Evolutionary conservation across 2,888 invertebrate genomes (phyloP).

Genomic region (Bombyx huttoni): DNA sequence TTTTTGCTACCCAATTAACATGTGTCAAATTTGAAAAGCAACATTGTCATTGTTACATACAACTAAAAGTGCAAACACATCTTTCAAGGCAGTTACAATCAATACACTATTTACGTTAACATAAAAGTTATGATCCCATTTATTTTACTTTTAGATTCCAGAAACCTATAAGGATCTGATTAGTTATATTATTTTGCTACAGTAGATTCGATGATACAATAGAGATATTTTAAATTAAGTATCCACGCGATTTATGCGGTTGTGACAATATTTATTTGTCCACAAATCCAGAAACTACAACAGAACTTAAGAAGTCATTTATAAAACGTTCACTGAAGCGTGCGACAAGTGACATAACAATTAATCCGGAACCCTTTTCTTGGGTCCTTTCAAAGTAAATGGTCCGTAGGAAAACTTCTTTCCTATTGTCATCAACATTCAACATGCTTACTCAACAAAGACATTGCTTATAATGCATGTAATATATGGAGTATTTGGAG

Average conservation of each 20-base stretch:
- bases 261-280: neutral
- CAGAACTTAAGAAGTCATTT: slow-evolving; percentile 6
- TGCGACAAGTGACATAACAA: slow-evolving; percentile 46
- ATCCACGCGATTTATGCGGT: neutral
- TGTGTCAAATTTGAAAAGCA: no score
- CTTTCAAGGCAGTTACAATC: no score
- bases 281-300: neutral
- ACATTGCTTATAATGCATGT: neutral
- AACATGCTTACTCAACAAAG: neutral
- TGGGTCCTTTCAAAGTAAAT: slow-evolving; percentile 36
- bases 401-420: slow-evolving; percentile 39
- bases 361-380: slow-evolving; percentile 46
- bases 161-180: no score
- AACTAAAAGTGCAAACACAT: no score
- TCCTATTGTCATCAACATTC: neutral
- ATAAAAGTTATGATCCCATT: no score
- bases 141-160: no score
- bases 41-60: no score
- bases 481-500: no score
- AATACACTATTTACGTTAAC: no score
- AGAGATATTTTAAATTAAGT: neutral
- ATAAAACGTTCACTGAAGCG: slow-evolving; percentile 16
- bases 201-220: no score
- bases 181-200: no score
- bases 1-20: no score